Evolutionary conservation across 2,888 invertebrate genomes (phyloP).

Genomic region (Scaptomyza cyrtandrae): DNA sequence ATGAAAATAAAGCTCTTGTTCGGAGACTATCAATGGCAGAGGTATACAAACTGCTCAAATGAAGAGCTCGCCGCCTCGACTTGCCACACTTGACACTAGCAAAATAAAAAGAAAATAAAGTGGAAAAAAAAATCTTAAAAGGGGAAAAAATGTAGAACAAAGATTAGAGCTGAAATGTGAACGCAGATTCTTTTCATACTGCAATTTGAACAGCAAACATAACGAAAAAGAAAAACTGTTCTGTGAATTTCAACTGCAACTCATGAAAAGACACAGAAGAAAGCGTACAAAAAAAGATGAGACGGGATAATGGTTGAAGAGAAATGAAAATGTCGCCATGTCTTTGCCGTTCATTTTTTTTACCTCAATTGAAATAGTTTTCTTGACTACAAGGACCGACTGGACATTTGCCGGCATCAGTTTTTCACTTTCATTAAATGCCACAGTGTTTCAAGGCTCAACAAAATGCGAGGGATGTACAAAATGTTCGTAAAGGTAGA

Average conservation of each 20-base stretch:
- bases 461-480: constrained; percentile 43
- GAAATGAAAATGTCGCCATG: constrained; percentile 67
- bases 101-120: constrained; percentile 2
- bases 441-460: constrained; percentile 26
- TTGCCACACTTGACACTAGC: constrained; percentile 67
- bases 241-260: constrained; percentile 53
- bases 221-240: constrained; percentile 28
- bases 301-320: constrained; percentile 20
- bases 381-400: constrained; percentile 53
- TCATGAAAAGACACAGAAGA: constrained; percentile 37
- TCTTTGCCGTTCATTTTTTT: constrained; percentile 72
- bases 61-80: constrained; percentile 49
- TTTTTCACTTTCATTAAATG: constrained; percentile 74
- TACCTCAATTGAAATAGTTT: constrained; percentile 78
- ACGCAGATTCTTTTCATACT: constrained; percentile 69
- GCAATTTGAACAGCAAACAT: constrained; percentile 75
- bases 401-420: constrained; percentile 63
- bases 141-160: constrained; percentile 21
- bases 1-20: constrained; percentile 43
- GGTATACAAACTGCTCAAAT: constrained; percentile 53
- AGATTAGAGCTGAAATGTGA: constrained; percentile 61
- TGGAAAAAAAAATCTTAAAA: not conserved
- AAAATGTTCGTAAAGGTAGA: not conserved
- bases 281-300: constrained; percentile 11
- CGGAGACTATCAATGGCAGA: constrained; percentile 61